Conservation (phyloP, 2,797 vertebrate genomes). For the Xenops minutus region DNA sequence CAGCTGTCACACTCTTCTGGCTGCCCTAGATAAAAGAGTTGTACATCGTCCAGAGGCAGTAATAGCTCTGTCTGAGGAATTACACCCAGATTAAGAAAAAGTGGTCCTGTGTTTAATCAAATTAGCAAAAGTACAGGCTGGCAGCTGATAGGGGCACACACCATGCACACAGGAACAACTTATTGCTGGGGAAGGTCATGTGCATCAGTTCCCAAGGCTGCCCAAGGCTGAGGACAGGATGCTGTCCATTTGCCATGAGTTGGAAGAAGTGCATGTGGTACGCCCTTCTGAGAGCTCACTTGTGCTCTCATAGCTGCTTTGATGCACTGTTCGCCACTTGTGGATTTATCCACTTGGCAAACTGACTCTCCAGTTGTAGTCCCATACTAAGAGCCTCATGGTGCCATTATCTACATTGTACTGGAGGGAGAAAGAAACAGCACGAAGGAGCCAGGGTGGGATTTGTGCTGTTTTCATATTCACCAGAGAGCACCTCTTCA, state of each 20-base stretch:
- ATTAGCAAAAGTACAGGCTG: neutral
- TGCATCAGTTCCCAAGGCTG: neutral
- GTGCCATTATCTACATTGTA: neutral
- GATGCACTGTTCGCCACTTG: neutral
- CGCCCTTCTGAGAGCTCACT: neutral
- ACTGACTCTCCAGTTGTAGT: neutral
- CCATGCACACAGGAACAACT: neutral
- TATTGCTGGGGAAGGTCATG: neutral
- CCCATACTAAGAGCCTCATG: neutral
- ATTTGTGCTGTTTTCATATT: neutral
- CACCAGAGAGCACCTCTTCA: neutral
- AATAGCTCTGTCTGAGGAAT: neutral
- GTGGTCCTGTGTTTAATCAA: neutral
- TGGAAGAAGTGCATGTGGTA: fast-evolving
- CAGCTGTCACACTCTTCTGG: neutral
- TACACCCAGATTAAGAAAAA: neutral
- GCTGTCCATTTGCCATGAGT: neutral
- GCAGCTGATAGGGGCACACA: neutral
- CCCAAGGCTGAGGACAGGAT: neutral
- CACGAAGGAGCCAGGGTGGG: neutral
- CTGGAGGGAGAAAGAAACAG: neutral
- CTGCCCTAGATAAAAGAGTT: neutral
- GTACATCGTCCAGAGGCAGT: neutral
- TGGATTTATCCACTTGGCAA: neutral
- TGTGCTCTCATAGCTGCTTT: neutral